A percentile compares a stretch with the other conserved stretches of the same genome.
Evolutionary conservation across 2,888 invertebrate genomes (phyloP).

Genomic region (Lycocerus yunnanus): DNA sequence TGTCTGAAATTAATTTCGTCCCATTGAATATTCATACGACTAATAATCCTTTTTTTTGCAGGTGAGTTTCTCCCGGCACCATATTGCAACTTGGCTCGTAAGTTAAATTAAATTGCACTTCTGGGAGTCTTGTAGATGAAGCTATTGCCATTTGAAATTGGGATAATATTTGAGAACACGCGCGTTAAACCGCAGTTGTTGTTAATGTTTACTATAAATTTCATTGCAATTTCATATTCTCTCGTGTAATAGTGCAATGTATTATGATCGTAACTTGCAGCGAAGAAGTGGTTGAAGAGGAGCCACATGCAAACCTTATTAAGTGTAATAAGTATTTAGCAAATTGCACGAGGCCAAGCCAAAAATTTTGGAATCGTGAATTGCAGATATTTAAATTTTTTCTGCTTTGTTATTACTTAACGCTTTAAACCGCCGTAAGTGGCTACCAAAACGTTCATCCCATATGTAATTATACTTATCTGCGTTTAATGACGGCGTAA

Average conservation of each 20-base stretch:
- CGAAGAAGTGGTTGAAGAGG: background rate
- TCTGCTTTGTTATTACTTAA: conserved; percentile 29
- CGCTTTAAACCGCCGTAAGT: conserved; percentile 24
- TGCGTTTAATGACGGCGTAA: conserved; percentile 29
- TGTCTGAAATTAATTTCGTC: background rate
- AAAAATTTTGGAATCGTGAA: conserved; percentile 9
- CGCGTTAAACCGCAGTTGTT: background rate
- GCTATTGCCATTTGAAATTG: background rate
- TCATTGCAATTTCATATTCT: background rate
- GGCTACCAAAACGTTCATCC: conserved; percentile 29
- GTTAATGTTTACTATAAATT: background rate
- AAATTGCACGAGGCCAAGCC: background rate
- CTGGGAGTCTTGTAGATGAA: background rate
- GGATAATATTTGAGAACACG: background rate
- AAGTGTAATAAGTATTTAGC: background rate
- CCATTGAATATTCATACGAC: background rate
- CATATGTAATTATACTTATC: conserved; percentile 28
- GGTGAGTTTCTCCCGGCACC: background rate
- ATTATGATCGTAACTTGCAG: background rate
- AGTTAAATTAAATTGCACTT: background rate
- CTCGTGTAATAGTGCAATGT: background rate
- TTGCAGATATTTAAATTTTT: conserved; percentile 16
- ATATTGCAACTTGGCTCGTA: background rate
- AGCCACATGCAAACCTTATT: background rate
- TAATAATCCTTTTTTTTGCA: background rate